Percentiles rank a stretch among this genome's conserved stretches.
These are phyloP conservation scores for Diabrotica undecimpunctata DNA, from an alignment of 1,140 invertebrate genomes.

Conservation along the genomic window DNA sequence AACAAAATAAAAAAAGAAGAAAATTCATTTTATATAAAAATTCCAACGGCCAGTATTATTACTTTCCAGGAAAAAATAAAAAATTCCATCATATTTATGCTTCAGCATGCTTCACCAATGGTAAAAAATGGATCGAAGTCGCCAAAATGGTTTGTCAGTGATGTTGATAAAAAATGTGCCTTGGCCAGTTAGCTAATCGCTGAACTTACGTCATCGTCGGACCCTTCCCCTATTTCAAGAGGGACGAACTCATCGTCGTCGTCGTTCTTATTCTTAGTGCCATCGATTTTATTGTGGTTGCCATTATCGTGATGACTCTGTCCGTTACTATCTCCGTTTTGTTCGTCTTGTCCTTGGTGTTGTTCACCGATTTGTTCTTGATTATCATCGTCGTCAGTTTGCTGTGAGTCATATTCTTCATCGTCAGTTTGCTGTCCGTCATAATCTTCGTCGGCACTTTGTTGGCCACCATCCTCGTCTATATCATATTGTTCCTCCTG, in stretches of 20 bases:
- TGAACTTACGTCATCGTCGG: neutral
- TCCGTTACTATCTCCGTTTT: neutral
- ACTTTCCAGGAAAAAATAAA: conserved; percentile 2
- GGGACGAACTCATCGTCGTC: neutral
- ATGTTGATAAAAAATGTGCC: neutral
- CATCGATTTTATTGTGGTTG: too few species aligned
- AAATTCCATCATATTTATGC: neutral
- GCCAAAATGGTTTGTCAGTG: neutral
- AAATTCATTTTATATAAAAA: too few species aligned
- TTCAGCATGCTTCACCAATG: neutral
- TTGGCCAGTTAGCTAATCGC: neutral
- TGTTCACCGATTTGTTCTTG: neutral
- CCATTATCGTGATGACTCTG: neutral
- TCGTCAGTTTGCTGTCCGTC: too few species aligned
- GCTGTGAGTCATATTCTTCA: neutral
- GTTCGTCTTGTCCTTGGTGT: neutral
- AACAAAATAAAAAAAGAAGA: too few species aligned
- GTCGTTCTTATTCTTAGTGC: neutral
- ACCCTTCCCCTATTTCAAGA: neutral
- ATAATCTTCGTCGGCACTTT: too few species aligned
- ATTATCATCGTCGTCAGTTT: conserved; percentile 6
- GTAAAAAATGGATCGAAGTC: neutral
- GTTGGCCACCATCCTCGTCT: too few species aligned
- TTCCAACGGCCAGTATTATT: neutral
- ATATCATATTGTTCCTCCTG: too few species aligned